Percentiles rank a stretch among this genome's conserved stretches.
Evolutionary conservation across 2,797 vertebrate species (phyloP).

Genomic region (Tragopan temminckii): DNA sequence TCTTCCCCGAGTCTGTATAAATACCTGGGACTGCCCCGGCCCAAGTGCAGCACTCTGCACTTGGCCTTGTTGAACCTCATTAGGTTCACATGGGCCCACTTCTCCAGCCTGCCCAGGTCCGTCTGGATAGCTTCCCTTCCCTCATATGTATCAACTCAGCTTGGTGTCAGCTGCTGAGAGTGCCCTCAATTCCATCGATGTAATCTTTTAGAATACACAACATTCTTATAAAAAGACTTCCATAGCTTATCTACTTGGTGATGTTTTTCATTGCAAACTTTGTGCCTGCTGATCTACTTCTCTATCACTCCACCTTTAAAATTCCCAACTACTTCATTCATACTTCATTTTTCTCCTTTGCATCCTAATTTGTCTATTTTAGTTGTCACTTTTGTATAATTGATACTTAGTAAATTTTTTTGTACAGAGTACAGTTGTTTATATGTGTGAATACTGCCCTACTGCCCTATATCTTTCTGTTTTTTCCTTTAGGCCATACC

Average conservation of each 20-base stretch:
- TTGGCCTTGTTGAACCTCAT: no score
- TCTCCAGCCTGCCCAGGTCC: no score
- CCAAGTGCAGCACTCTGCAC: no score
- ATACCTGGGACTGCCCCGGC: no score
- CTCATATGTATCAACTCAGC: no score
- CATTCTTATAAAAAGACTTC: not conserved
- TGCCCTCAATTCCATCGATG: not conserved
- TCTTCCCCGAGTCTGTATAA: no score
- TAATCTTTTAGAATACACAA: not conserved
- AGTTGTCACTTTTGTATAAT: not conserved
- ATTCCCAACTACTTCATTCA: not conserved
- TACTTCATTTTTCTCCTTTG: not conserved
- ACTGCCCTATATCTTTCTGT: not conserved
- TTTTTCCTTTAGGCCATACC: slow-evolving; percentile 88
- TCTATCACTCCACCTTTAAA: not conserved
- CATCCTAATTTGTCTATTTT: not conserved
- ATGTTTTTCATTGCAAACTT: not conserved
- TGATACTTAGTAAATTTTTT: not conserved
- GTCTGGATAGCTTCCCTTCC: no score
- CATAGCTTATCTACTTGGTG: not conserved
- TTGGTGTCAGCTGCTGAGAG: no score
- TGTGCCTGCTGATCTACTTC: not conserved
- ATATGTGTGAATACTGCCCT: not conserved
- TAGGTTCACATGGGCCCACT: no score
- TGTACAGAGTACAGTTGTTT: not conserved